Percentiles rank a stretch among this genome's conserved stretches.
Conservation (phyloP, 2,888 invertebrate genomes). For the Lysandra coridon region DNA sequence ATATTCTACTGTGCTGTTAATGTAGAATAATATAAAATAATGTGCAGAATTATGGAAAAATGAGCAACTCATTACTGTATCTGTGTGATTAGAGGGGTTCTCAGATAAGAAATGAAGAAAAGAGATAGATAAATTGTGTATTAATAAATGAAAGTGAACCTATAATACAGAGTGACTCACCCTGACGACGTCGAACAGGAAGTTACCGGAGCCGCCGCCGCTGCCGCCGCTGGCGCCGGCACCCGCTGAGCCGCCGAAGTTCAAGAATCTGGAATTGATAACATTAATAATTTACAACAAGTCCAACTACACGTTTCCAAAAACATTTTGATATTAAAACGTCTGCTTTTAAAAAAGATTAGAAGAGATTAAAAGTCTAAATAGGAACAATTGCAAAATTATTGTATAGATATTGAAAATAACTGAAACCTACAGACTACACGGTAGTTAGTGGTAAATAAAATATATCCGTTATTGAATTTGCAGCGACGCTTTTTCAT, state of each 20-base stretch:
- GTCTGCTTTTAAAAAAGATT: neutral
- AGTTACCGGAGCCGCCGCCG: constrained; percentile 90
- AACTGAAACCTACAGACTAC: too few relatives aligned
- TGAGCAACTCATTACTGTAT: too few relatives aligned
- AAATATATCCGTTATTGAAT: neutral
- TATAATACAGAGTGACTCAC: constrained; percentile 78
- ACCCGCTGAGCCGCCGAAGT: constrained; percentile 77
- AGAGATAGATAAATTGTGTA: neutral
- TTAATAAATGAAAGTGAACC: too few relatives aligned
- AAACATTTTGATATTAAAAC: neutral
- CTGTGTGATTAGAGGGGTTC: neutral
- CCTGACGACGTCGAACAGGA: constrained; percentile 93
- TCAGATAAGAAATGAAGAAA: neutral
- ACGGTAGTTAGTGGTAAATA: neutral
- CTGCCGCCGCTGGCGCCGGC: constrained; percentile 59
- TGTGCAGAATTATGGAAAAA: too few relatives aligned
- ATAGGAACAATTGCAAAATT: too few relatives aligned
- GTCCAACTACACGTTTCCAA: neutral
- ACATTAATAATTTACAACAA: neutral
- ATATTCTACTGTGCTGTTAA: too few relatives aligned
- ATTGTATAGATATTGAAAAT: too few relatives aligned
- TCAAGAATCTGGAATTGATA: constrained; percentile 77
- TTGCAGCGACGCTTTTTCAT: neutral
- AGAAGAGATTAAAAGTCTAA: too few relatives aligned
- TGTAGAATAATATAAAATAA: too few relatives aligned